Percentiles rank a stretch among this genome's conserved stretches.
phyloP scores from a whole-genome alignment of 37 sponge, comb jelly and placozoan species.

The Agelas oroides region DNA sequence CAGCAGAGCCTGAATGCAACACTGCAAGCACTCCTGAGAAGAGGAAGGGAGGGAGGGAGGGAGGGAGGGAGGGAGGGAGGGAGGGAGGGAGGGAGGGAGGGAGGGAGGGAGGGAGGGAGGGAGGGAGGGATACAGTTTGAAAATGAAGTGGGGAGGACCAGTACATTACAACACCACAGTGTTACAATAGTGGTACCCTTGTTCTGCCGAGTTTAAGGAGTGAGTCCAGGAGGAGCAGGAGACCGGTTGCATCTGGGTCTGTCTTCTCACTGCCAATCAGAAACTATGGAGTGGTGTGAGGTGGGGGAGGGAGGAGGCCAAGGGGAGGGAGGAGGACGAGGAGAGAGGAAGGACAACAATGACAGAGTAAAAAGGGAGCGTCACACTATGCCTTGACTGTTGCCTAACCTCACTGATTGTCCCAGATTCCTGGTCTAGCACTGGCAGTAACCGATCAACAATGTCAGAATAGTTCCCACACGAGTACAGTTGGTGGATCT shows the following conservation, averaged over 20 bases:
- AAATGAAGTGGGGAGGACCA: no score
- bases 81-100: no score
- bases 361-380: no score
- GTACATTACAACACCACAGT: no score
- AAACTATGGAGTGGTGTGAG: conserved; percentile 27
- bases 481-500: conserved; percentile 19
- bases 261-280: conserved; percentile 34
- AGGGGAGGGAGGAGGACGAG: no score
- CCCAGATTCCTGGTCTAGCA: conserved; percentile 35
- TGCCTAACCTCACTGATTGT: conserved; percentile 21
- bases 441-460: conserved; percentile 27
- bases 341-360: no score
- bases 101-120: no score
- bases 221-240: conserved; percentile 40
- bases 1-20: conserved; percentile 27
- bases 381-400: no score
- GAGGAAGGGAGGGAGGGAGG: background rate
- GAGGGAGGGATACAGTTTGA: no score
- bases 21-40: conserved; percentile 25
- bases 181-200: background rate
- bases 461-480: conserved; percentile 5
- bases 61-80: background rate
- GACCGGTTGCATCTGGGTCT: background rate
- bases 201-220: conserved; percentile 27
- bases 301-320: no score